A percentile compares a stretch with the other conserved stretches of the same genome.
These are phyloP conservation scores for Rhyzopertha dominica DNA, from an alignment of 1,140 invertebrate genomes.

Conservation along the genomic window DNA sequence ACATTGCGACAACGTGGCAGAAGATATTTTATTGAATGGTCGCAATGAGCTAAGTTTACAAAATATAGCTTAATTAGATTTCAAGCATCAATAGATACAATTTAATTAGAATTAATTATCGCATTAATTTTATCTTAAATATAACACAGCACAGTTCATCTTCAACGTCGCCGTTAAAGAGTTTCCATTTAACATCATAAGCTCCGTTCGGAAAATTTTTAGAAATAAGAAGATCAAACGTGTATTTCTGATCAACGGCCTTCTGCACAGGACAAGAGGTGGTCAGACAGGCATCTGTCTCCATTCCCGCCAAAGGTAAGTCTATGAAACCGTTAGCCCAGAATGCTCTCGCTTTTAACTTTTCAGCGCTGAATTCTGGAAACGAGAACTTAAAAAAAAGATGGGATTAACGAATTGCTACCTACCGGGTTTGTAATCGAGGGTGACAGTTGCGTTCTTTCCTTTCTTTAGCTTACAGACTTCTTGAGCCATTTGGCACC, in stretches of 20 bases:
- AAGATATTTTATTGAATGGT: too few species aligned
- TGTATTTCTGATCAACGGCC: constrained; percentile 12
- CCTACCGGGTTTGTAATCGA: constrained; percentile 19
- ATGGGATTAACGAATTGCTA: constrained; percentile 1
- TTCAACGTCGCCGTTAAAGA: constrained; percentile 10
- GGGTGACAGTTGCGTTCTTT: constrained; percentile 14
- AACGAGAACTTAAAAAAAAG: not conserved
- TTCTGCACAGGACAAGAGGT: constrained; percentile 12
- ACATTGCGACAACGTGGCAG: too few species aligned
- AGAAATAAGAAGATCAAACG: constrained; percentile 15
- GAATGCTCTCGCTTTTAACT: constrained; percentile 14
- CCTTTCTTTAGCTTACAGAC: constrained; percentile 19
- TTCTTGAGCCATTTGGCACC: constrained; percentile 18
- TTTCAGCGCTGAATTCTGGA: not conserved
- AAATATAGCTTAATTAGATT: constrained; percentile 39
- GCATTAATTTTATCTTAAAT: constrained; percentile 19
- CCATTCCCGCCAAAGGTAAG: constrained; percentile 22
- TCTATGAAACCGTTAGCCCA: constrained; percentile 16
- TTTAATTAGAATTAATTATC: constrained; percentile 10
- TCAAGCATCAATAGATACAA: not conserved
- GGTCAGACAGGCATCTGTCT: constrained; percentile 19
- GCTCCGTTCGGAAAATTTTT: constrained; percentile 14
- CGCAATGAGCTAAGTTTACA: too few species aligned
- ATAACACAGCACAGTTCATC: constrained; percentile 20
- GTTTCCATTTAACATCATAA: constrained; percentile 18